Evolutionary conservation across 2,888 invertebrate genomes (phyloP), one percentile per base, ranked within the genome.

Genomic region (Apocheima hispidaria): DNA sequence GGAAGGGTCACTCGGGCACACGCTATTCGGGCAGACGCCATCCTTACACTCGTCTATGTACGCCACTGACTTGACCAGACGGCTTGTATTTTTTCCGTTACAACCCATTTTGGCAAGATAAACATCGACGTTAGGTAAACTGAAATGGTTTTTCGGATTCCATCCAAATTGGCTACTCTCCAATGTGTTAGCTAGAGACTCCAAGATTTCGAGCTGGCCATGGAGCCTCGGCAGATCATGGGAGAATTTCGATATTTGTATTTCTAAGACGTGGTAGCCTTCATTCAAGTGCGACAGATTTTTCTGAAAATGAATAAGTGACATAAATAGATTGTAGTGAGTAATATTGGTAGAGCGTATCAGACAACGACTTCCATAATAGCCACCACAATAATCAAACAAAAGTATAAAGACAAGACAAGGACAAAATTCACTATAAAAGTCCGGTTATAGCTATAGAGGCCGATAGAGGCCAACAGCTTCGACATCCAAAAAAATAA

Each of bases 181-280:
- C 12, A 86, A 59, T 6, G 74, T 78, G 35, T 70, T 78, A 0
- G 88, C 81, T 18, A 91, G 60, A 1, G 81, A 73, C 71, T 88
- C 88, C 52, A 92, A 72, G 9, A 87, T 74, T 60, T 85, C 83
- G 1, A 91, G 72, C 74, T 92, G 88, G 0, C 86, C 84, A 78
- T 89, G 87, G 7, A 92, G 70, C 63, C 84, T 91, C 0, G 90
- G 90, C 7, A 92, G 57, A 46, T 88, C 86, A 56, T 79, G 68
- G 0, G 89, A 81, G 56, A 87, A 77, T 46, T 73, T 79, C 0
- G 73, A 65, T 28, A 92, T 77, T 61, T 84, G 81, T 16, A 63
- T 58, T 73, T 91, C 88, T 54, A 92, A 71, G 35, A 84, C 79
- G 0, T 73, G 55, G 63, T 91, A 91, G 40, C 77, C 82, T 0